phyloP scores from a whole-genome alignment of 2,888 invertebrate species.

The Chirona hameri region DNA sequence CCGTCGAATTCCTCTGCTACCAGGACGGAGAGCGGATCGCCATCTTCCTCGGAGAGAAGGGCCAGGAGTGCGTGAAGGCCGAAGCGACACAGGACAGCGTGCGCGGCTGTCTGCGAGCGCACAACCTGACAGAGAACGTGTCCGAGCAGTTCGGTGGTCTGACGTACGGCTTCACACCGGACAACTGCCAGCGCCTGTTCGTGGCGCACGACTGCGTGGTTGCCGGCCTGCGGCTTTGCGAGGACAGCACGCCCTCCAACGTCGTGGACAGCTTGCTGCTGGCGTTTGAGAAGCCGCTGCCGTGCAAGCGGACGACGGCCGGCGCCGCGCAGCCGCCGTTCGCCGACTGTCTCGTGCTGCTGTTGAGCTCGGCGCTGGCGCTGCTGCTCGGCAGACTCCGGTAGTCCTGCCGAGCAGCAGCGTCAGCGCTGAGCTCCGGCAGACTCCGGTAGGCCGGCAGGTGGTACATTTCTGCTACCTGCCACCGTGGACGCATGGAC shows the following conservation, averaged over 20 bases:
- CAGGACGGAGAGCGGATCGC: slow-evolving; percentile 5
- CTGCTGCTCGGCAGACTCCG: background rate
- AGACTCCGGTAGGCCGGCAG: background rate
- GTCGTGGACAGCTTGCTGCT: slow-evolving; percentile 24
- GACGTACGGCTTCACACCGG: background rate
- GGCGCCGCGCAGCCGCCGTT: background rate
- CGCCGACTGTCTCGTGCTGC: background rate
- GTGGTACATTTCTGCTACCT: no score
- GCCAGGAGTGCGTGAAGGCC: slow-evolving; percentile 4
- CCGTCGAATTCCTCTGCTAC: slow-evolving; percentile 22
- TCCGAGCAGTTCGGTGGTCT: background rate
- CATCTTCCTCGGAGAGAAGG: background rate
- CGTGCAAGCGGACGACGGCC: background rate
- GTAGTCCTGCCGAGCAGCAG: background rate
- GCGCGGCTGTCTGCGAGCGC: background rate
- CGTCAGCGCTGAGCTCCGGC: no score
- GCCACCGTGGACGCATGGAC: no score
- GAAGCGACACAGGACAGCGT: background rate
- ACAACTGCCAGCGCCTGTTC: background rate
- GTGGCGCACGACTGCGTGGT: background rate
- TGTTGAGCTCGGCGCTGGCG: background rate
- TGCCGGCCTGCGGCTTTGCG: background rate
- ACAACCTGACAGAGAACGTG: background rate
- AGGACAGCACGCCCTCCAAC: slow-evolving; percentile 13
- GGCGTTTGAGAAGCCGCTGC: slow-evolving; percentile 2